phyloP scores from a whole-genome alignment of 35 echinoderm and acorn worm genomes.

The Heliocidaris erythrogramma region DNA sequence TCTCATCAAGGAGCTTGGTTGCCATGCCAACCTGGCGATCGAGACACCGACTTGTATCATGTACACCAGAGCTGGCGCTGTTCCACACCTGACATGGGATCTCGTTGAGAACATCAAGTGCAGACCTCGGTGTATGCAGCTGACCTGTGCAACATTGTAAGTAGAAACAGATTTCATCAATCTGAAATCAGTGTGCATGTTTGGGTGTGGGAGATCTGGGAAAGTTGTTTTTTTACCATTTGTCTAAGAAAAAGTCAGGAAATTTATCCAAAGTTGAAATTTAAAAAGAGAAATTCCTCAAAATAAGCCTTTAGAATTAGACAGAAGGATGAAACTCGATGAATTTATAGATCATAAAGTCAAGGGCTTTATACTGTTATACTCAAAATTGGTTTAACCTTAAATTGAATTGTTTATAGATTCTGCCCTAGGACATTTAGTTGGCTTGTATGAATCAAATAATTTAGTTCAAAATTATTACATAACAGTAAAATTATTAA shows the following conservation, averaged over 20 bases:
- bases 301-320: no score
- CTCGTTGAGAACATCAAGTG: constrained; percentile 57
- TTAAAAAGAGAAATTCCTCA: no score
- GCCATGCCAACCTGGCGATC: constrained; percentile 58
- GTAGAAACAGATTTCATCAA: constrained; percentile 41
- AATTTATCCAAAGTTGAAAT: background rate
- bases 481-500: no score
- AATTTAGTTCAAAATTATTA: no score
- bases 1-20: constrained; percentile 58
- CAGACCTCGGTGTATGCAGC: constrained; percentile 60
- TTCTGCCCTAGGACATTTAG: no score
- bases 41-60: constrained; percentile 77
- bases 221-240: background rate
- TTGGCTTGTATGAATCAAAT: no score
- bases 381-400: no score
- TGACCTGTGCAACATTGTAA: constrained; percentile 84
- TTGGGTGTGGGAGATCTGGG: background rate
- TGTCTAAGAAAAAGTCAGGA: background rate
- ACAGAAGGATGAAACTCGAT: no score
- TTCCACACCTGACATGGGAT: constrained; percentile 72
- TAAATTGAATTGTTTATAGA: no score
- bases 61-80: constrained; percentile 82
- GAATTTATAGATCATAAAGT: no score
- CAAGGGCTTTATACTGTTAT: no score
- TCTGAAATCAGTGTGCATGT: background rate